Percentiles rank a stretch among this genome's conserved stretches.
phyloP scores from a whole-genome alignment of 2,888 invertebrate species.

The Drosophila melanosoma region DNA sequence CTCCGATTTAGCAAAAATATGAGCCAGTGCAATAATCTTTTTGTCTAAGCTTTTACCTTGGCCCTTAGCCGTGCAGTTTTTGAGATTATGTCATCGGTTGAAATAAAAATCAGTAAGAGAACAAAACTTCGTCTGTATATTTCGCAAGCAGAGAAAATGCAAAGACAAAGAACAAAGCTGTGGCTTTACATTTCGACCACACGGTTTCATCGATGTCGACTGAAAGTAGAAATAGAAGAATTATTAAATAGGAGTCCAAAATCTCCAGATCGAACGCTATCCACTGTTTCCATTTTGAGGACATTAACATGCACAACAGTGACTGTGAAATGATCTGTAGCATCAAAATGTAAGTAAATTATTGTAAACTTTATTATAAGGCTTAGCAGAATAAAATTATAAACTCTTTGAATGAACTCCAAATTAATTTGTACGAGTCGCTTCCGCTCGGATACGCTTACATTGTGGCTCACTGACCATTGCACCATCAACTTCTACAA shows the following conservation, averaged over 20 bases:
- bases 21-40: too few species aligned
- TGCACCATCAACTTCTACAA: conserved; percentile 42
- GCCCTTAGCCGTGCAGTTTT: too few species aligned
- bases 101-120: too few species aligned
- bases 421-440: background rate
- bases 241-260: too few species aligned
- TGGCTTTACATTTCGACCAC: background rate
- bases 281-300: background rate
- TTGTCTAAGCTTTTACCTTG: too few species aligned
- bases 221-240: background rate
- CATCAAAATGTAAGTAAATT: background rate
- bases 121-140: too few species aligned
- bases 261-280: background rate
- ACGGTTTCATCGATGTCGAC: background rate
- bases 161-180: background rate
- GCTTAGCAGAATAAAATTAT: background rate
- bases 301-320: background rate
- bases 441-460: conserved; percentile 8
- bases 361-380: background rate
- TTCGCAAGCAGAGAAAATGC: background rate
- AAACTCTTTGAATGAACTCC: background rate
- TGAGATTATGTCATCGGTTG: too few species aligned
- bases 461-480: conserved; percentile 43
- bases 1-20: too few species aligned
- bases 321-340: background rate